A percentile compares a stretch with the other conserved stretches of the same genome.
Evolutionary conservation across 2,113 vertebrate genomes (phyloP).

Genomic region (Dolichallabes microphthalmus): DNA sequence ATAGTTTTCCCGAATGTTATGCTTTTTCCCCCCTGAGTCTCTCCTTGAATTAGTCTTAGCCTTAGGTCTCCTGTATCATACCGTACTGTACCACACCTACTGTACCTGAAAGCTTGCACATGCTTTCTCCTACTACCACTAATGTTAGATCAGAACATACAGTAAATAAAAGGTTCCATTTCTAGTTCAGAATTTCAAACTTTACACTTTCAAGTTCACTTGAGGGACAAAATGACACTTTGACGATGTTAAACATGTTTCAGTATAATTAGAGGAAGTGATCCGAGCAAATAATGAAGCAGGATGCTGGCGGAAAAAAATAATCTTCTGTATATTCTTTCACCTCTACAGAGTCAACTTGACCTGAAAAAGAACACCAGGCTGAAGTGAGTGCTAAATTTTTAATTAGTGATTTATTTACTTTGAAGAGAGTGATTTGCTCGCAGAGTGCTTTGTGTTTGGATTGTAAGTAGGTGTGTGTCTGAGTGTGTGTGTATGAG

Average conservation of each 20-base stretch:
- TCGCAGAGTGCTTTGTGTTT: not conserved
- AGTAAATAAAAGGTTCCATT: not conserved
- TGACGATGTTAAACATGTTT: not conserved
- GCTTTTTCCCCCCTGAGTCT: not conserved
- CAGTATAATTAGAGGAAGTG: not conserved
- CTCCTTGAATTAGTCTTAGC: not conserved
- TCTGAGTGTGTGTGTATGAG: not conserved
- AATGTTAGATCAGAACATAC: not conserved
- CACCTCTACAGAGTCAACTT: not conserved
- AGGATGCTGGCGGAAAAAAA: not conserved
- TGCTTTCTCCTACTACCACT: not conserved
- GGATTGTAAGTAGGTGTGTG: not conserved
- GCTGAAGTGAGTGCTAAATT: slow-evolving; percentile 7
- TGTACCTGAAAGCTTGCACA: not conserved
- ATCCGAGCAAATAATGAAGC: not conserved
- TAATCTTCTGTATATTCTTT: not conserved
- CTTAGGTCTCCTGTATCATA: not conserved
- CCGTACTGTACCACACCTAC: not conserved
- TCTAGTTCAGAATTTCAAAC: not conserved
- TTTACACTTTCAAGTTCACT: not conserved
- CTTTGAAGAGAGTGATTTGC: not conserved
- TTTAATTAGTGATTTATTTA: slow-evolving; percentile 10
- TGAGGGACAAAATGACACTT: not conserved
- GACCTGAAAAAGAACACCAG: not conserved
- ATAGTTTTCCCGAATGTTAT: not conserved